Evolutionary conservation across 2,113 vertebrate species (phyloP).

Genomic region (Xenus cinereus): DNA sequence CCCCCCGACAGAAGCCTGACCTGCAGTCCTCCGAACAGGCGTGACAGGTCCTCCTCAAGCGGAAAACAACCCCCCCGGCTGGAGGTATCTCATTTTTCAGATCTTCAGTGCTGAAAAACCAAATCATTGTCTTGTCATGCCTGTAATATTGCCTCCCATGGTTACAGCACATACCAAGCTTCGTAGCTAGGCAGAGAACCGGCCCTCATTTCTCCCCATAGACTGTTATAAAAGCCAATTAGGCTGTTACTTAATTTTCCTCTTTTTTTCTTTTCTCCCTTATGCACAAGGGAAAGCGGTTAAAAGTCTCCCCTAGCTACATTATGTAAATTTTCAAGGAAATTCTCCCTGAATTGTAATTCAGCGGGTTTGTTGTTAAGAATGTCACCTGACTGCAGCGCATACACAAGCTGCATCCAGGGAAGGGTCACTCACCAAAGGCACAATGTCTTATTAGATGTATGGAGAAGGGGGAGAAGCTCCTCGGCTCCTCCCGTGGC

Average conservation of each 20-base stretch:
- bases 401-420: background rate
- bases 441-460: background rate
- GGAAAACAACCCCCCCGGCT: background rate
- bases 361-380: background rate
- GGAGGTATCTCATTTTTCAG: slow-evolving; percentile 36
- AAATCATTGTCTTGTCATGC: slow-evolving; percentile 37
- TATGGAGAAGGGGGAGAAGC: background rate
- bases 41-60: background rate
- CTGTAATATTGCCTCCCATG: slow-evolving; percentile 47
- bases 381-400: background rate
- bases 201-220: slow-evolving; percentile 12
- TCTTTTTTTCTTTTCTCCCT: background rate
- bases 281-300: background rate
- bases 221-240: slow-evolving; percentile 53
- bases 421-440: background rate
- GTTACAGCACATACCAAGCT: slow-evolving; percentile 51
- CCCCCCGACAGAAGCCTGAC: background rate
- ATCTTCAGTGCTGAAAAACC: slow-evolving; percentile 13
- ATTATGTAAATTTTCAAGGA: slow-evolving; percentile 24
- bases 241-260: slow-evolving; percentile 54
- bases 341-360: background rate
- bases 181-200: slow-evolving; percentile 40
- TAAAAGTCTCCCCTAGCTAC: slow-evolving; percentile 10
- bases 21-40: background rate
- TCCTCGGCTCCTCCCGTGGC: background rate